Conservation (phyloP, 2,797 vertebrate species). For the Babyrousa celebensis region DNA sequence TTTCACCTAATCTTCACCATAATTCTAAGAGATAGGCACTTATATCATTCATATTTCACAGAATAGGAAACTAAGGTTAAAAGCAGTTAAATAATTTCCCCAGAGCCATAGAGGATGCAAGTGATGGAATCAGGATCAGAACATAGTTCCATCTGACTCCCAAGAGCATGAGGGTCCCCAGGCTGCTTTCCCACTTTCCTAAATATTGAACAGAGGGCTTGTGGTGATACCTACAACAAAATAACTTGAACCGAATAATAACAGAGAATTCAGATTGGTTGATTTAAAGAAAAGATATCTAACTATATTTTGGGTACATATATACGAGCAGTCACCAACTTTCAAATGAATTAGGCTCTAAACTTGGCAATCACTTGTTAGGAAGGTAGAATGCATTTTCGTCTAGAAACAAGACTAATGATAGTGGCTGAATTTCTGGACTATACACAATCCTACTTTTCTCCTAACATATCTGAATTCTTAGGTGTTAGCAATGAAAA, state of each 20-base stretch:
- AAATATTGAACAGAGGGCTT: background rate
- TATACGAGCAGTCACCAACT: background rate
- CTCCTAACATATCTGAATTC: background rate
- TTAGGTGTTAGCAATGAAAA: conserved; percentile 53
- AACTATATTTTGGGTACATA: background rate
- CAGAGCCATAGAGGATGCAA: background rate
- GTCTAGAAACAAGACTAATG: background rate
- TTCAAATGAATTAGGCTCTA: background rate
- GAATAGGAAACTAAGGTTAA: background rate
- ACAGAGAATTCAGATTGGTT: background rate
- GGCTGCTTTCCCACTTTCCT: background rate
- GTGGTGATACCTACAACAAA: background rate
- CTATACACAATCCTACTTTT: conserved; percentile 26
- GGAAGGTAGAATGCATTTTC: conserved; percentile 30
- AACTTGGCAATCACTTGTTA: conserved; percentile 16
- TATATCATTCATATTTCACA: background rate
- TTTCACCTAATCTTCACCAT: background rate
- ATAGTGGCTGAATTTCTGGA: background rate
- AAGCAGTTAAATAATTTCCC: background rate
- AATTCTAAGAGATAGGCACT: background rate
- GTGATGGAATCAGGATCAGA: background rate
- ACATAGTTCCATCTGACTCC: background rate
- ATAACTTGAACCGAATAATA: background rate
- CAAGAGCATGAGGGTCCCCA: background rate
- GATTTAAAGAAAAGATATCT: background rate